Base-by-base conservation (phyloP, 1,140 invertebrate species). In the Aphidius gifuensis region DNA sequence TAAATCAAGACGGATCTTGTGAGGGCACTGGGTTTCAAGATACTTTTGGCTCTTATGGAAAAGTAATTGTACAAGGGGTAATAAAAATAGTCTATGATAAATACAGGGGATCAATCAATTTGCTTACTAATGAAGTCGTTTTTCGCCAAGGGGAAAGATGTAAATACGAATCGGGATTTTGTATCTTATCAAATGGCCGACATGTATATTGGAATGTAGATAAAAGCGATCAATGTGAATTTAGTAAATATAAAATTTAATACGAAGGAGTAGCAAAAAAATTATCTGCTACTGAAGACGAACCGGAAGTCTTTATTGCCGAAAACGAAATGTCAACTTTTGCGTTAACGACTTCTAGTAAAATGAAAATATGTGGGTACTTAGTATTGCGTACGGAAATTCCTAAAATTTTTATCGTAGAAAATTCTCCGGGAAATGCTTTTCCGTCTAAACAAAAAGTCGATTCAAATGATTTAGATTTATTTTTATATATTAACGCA, bases 241-340 rank as follows among this genome's bases (percentile, higher is more conserved):
- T 66, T 43, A 42, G 43, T 5, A 51, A 61, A 56, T 68, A 65
- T 39, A 23, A 54, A 4, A 53, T 65, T 0, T 38, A 68, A 1
- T 70, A 66, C 47, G 60, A 65, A 40, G 63, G 66, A 0, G 3
- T 9, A 7, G 53, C 60, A 2, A 60, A 55, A 23, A 65, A 64
- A 65, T 61, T 64, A 11, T 11, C 49, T 9, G 62, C 62, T 23
- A 11, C 11, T 4, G 16, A 57, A 4, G 9, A 32, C 1, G 39
- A 42, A 1, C 11, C 39, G 2, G 53, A 60, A 0, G 49, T 67
- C 3, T 69, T 68, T 50, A 61, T 40, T 0, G 46, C 68, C 0
- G 23, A 38, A 9, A 56, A 64, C 0, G 21, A 63, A 9, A 64
- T 64, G 7, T 54, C 55, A 1, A 65, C 60, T 0, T 69, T 69